Evolutionary conservation across 2,888 invertebrate genomes (phyloP), one percentile per base, ranked within the genome.

Genomic region (Tupiocoris notatus): DNA sequence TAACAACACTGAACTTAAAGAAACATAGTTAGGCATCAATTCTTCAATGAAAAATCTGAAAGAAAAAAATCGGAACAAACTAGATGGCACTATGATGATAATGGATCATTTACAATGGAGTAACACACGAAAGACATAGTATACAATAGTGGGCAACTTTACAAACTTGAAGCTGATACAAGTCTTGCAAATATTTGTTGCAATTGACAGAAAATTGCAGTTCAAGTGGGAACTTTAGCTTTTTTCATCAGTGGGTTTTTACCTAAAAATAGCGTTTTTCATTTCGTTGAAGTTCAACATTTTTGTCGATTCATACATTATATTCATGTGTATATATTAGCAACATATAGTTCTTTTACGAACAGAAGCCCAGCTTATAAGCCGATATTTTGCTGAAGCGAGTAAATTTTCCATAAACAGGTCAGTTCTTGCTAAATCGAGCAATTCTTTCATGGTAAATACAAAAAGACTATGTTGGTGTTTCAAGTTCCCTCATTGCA

Each of bases 381-480:
- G 39, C 39, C 39, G 39, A 39, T 39, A 39, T 3, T 7, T 7
- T 7, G 39, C 39, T 39, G 39, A 12, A 39, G 39, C 39, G 39
- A 39, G 39, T 39, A 39, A 39, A 39, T 7, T 39, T 12, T 39
- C n/a, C 12, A 12, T 39, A 7, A 39, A 7, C 39, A 39, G 3
- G 6, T 39, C 39, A 39, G 39, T 39, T 39, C 39, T 39, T 39
- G 39, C 39, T 39, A 7, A 39, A 39, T 39, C 39, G 39, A 39
- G 39, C 39, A 39, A 12, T 39, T n/a, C n/a, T n/a, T n/a, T 39
- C 39, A 39, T 66, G 57, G 67, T 67, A 67, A n/a, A 56, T 67
- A 67, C 67, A 56, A 56, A 65, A 67, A 54, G 67, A 56, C 67
- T 57, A 67, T 67, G 22, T 67, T 67, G 67, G 67, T 67, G 67